A percentile compares a stretch with the other conserved stretches of the same genome.
Evolutionary conservation across 2,888 invertebrate species (phyloP).

Genomic region (Euzetes globulus): DNA sequence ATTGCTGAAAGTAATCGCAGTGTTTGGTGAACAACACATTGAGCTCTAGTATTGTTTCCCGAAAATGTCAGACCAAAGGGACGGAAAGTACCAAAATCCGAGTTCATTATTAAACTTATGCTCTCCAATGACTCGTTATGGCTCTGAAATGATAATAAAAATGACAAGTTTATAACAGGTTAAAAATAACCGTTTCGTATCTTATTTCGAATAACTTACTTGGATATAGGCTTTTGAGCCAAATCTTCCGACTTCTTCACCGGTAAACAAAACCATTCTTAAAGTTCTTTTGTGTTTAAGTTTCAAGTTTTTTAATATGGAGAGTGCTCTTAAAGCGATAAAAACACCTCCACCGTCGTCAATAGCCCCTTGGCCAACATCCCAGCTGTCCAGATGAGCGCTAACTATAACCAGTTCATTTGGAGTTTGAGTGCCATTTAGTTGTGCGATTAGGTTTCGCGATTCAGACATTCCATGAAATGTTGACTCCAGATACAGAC

Average conservation of each 20-base stretch:
- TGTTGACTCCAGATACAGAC: neutral
- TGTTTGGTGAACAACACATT: conserved; percentile 56
- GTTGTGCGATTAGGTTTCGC: conserved; percentile 20
- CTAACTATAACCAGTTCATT: conserved; percentile 62
- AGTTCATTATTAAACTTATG: conserved; percentile 70
- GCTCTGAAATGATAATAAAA: conserved; percentile 24
- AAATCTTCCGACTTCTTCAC: conserved; percentile 64
- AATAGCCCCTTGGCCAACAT: conserved; percentile 78
- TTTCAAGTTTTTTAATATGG: conserved; percentile 58
- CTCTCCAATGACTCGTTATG: conserved; percentile 52
- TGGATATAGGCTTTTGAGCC: conserved; percentile 61
- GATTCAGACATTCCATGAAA: conserved; percentile 8
- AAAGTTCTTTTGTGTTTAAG: conserved; percentile 64
- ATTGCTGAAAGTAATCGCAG: conserved; percentile 59
- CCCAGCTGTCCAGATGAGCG: conserved; percentile 80
- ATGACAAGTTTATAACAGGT: neutral
- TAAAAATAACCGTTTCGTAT: neutral
- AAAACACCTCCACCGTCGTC: conserved; percentile 72
- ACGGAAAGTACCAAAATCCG: conserved; percentile 70
- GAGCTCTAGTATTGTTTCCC: conserved; percentile 52
- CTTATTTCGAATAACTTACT: conserved; percentile 9
- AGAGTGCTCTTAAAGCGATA: conserved; percentile 67
- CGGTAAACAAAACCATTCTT: conserved; percentile 69
- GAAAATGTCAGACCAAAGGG: conserved; percentile 62
- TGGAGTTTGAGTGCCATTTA: neutral